A percentile compares a stretch with the other conserved stretches of the same genome.
These are phyloP conservation scores for Aphis gossypii DNA, from an alignment of 1,140 invertebrate genomes.

Conservation along the genomic window DNA sequence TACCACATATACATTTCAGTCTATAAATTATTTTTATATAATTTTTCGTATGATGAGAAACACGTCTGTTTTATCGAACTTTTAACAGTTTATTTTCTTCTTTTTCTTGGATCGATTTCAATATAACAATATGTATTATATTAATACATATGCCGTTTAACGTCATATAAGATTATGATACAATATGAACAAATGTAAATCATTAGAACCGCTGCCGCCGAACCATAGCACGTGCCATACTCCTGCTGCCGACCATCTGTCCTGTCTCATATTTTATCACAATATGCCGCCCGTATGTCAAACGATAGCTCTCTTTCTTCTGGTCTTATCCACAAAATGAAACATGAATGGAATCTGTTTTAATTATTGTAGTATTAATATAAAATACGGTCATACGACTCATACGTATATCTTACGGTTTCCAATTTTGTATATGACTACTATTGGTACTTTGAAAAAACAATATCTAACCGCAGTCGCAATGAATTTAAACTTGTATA, in stretches of 20 bases:
- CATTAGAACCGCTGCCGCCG: constrained; percentile 19
- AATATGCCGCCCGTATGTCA: constrained; percentile 52
- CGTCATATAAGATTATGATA: constrained; percentile 36
- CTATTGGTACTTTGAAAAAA: background rate
- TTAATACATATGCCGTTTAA: constrained; percentile 36
- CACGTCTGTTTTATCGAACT: background rate
- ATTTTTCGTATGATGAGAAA: background rate
- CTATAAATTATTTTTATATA: background rate
- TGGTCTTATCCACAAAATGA: background rate
- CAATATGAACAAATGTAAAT: constrained; percentile 38
- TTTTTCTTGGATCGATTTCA: background rate
- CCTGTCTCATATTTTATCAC: constrained; percentile 45
- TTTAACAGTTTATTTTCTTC: background rate
- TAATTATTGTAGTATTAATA: background rate
- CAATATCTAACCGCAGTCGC: background rate
- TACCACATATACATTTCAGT: background rate
- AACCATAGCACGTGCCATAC: constrained; percentile 44
- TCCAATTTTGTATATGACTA: background rate
- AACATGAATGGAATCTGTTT: background rate
- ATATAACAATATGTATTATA: background rate
- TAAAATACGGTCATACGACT: background rate
- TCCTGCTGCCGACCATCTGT: constrained; percentile 50
- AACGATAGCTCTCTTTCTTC: constrained; percentile 4
- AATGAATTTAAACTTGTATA: background rate
- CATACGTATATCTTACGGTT: background rate